Evolutionary conservation across 2,113 vertebrate species (phyloP).

Genomic region (Bufo bufo): DNA sequence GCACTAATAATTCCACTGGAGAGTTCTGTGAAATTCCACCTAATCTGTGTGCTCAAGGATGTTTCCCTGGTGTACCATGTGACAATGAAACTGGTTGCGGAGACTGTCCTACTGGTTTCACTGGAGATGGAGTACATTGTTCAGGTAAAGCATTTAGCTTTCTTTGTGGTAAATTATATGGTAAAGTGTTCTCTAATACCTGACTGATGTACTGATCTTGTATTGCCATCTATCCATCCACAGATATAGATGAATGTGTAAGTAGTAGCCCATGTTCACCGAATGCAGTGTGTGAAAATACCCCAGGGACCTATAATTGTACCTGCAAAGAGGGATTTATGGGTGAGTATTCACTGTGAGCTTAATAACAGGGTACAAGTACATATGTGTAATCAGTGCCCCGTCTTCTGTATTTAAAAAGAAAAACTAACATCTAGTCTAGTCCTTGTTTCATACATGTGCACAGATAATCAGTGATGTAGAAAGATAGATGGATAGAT

Average conservation of each 20-base stretch:
- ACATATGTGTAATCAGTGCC: neutral
- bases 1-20: conserved; percentile 32
- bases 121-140: conserved; percentile 64
- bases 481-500: too few species aligned
- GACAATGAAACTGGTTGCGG: conserved; percentile 52
- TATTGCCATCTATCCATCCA: too few species aligned
- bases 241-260: conserved; percentile 42
- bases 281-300: conserved; percentile 13
- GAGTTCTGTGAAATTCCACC: conserved; percentile 22
- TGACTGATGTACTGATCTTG: neutral
- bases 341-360: neutral
- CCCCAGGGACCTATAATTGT: neutral
- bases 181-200: neutral
- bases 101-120: conserved; percentile 56
- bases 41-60: conserved; percentile 51
- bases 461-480: too few species aligned
- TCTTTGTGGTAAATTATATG: neutral
- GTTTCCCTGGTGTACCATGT: conserved; percentile 60
- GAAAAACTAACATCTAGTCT: too few species aligned
- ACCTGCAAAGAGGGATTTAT: conserved; percentile 32
- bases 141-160: conserved; percentile 49
- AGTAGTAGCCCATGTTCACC: neutral
- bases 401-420: too few species aligned
- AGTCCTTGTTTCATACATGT: too few species aligned
- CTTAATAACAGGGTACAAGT: neutral